Conservation (phyloP, 2,797 vertebrate species). For the Anolis apletophallus region DNA sequence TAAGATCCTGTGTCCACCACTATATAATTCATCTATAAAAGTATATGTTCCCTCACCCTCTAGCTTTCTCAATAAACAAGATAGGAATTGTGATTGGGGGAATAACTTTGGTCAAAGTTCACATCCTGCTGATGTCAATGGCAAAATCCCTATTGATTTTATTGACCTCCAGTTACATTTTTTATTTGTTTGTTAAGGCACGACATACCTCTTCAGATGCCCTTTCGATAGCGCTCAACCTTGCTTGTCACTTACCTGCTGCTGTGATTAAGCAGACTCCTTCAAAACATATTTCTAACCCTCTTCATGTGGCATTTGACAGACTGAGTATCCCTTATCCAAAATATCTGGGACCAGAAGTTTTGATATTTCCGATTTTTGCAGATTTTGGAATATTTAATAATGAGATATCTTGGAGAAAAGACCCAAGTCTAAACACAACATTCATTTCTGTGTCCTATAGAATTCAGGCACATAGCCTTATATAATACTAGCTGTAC, state of each 20-base stretch:
- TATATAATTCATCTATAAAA: background rate
- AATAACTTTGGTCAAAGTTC: constrained; percentile 30
- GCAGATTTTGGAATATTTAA: too few species aligned
- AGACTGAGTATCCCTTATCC: too few species aligned
- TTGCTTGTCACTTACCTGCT: background rate
- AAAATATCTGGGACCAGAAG: too few species aligned
- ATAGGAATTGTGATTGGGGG: background rate
- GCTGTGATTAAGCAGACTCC: constrained; percentile 4
- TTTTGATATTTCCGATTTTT: too few species aligned
- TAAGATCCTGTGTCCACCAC: too few species aligned
- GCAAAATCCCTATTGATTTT: constrained; percentile 36
- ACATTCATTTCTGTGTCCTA: too few species aligned
- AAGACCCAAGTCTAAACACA: too few species aligned
- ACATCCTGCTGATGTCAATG: constrained; percentile 36
- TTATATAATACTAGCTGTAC: too few species aligned
- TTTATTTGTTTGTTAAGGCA: constrained; percentile 18
- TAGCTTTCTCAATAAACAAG: background rate
- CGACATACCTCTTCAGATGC: constrained; percentile 25
- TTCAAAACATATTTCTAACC: background rate
- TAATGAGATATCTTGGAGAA: too few species aligned
- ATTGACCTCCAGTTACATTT: constrained; percentile 18
- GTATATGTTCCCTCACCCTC: background rate
- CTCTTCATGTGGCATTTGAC: background rate
- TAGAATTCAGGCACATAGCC: too few species aligned
- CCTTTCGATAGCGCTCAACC: constrained; percentile 19